These are phyloP conservation scores for Clytia hemisphaerica DNA, from an alignment of 30 jellyfish, hydroid and myxozoan species.

Conservation along the genomic window DNA sequence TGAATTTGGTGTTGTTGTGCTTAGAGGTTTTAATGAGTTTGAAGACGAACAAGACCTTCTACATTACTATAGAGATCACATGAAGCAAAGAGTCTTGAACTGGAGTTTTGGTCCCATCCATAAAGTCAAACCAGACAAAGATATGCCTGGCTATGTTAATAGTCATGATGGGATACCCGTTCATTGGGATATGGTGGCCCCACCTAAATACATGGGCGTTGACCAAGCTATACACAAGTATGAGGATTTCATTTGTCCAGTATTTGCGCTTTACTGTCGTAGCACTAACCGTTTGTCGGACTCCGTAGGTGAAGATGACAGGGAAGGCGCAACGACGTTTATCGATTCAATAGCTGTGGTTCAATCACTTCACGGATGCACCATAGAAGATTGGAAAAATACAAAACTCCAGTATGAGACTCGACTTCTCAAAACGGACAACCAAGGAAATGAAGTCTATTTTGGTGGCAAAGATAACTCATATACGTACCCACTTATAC, in stretches of 20 bases:
- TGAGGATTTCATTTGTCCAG: constrained; percentile 36
- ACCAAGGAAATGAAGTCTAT: constrained; percentile 9
- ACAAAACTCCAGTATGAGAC: constrained; percentile 17
- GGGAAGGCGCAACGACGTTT: constrained; percentile 29
- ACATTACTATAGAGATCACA: background rate
- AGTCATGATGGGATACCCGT: constrained; percentile 38
- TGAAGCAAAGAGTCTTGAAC: constrained; percentile 16
- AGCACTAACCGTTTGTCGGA: too few species aligned
- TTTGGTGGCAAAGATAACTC: constrained; percentile 32
- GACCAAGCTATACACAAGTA: constrained; percentile 24
- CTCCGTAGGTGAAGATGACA: background rate
- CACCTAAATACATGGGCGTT: constrained; percentile 36
- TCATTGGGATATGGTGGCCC: constrained; percentile 34
- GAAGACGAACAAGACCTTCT: constrained; percentile 16
- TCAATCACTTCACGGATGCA: constrained; percentile 16
- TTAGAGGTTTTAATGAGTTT: constrained; percentile 42
- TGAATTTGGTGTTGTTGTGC: constrained; percentile 46
- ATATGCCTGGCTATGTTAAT: background rate
- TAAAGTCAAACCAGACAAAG: constrained; percentile 15
- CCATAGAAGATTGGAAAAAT: constrained; percentile 25
- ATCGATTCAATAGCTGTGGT: constrained; percentile 29
- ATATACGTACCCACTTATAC: constrained; percentile 31
- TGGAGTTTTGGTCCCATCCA: constrained; percentile 45
- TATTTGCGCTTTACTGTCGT: constrained; percentile 34
- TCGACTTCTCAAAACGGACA: too few species aligned